Percentiles rank a stretch among this genome's conserved stretches.
Evolutionary conservation across 1,140 invertebrate species (phyloP).

Genomic region (Potamilus streckersoni): DNA sequence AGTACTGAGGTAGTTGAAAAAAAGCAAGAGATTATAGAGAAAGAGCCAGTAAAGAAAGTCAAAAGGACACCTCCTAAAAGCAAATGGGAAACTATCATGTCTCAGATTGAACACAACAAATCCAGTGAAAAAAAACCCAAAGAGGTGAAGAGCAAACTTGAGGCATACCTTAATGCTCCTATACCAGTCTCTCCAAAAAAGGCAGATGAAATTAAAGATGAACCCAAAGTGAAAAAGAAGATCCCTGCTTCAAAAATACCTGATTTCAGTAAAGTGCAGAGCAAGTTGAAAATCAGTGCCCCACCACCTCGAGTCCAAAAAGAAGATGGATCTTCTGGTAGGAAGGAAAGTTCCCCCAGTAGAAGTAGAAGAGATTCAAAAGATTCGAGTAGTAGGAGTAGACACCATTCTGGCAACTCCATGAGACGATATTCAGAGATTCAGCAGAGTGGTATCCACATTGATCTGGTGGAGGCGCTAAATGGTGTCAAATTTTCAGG

Average conservation of each 20-base stretch:
- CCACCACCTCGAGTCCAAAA: constrained; percentile 15
- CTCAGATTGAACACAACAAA: constrained; percentile 63
- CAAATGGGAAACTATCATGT: constrained; percentile 68
- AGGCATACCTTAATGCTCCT: constrained; percentile 49
- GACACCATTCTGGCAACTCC: constrained; percentile 26
- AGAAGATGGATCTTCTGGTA: constrained; percentile 9
- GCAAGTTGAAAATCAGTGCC: constrained; percentile 50
- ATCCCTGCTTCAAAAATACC: constrained; percentile 46
- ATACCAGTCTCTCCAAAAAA: constrained; percentile 29
- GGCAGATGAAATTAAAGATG: constrained; percentile 32
- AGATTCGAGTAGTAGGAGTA: constrained; percentile 10
- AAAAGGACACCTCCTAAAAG: constrained; percentile 63
- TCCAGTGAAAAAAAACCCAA: constrained; percentile 55
- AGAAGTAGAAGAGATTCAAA: not conserved
- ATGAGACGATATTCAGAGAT: constrained; percentile 22
- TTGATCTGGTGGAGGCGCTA: constrained; percentile 25
- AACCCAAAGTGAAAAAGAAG: constrained; percentile 43
- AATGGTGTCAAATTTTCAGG: constrained; percentile 26
- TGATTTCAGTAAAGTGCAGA: constrained; percentile 62
- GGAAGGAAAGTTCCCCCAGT: constrained; percentile 3
- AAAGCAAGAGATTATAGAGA: constrained; percentile 40
- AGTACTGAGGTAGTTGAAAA: constrained; percentile 35
- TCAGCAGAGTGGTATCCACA: constrained; percentile 16
- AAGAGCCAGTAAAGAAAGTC: constrained; percentile 54
- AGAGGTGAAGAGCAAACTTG: constrained; percentile 65